Evolutionary conservation across 2,797 vertebrate genomes (phyloP).

Genomic region (Cyclopterus lumpus): DNA sequence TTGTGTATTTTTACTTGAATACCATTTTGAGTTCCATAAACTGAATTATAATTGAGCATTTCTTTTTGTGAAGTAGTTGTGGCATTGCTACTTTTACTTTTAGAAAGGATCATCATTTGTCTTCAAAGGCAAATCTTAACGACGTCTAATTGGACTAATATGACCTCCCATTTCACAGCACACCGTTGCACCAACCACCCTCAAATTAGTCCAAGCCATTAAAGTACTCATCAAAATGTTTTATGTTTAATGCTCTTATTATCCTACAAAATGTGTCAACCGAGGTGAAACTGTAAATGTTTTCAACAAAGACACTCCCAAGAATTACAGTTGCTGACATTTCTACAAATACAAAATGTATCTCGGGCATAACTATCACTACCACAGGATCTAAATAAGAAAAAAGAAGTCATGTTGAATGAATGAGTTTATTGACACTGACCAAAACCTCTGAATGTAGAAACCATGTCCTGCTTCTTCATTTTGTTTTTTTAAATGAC

Average conservation of each 20-base stretch:
- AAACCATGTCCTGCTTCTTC: neutral
- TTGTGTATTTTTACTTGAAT: neutral
- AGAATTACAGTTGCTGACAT: neutral
- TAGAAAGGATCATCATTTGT: too few species aligned
- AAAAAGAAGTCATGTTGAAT: neutral
- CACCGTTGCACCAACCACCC: neutral
- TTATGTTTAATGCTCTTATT: too few species aligned
- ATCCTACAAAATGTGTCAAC: too few species aligned
- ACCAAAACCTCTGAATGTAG: neutral
- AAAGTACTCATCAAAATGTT: neutral
- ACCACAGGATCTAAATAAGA: neutral
- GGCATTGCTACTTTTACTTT: too few species aligned
- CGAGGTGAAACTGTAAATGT: too few species aligned
- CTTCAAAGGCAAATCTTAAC: neutral
- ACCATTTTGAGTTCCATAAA: neutral
- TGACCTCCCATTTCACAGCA: neutral
- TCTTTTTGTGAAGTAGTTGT: too few species aligned
- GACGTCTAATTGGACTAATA: too few species aligned
- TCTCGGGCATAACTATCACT: neutral
- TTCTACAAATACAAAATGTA: neutral
- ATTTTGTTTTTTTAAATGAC: neutral
- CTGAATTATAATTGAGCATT: neutral
- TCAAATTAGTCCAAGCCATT: neutral
- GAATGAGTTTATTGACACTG: neutral
- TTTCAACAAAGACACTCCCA: too few species aligned